Base-by-base conservation (phyloP, 2,888 invertebrate species). In the Agonum fuliginosum region DNA sequence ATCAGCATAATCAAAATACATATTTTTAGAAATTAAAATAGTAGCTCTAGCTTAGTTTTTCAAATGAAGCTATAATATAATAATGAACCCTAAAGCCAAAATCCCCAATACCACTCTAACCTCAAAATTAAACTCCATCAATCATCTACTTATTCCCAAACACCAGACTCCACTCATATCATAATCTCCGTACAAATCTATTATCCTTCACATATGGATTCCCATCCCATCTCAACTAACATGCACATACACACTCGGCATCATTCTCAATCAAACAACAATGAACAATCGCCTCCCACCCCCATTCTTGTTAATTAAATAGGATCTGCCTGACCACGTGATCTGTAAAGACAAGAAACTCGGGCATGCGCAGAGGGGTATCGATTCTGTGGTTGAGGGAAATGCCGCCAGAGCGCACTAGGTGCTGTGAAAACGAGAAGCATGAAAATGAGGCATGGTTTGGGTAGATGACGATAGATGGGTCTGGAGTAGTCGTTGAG, bases 291-390 rank as follows among this genome's bases (percentile, higher is more conserved):
- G 22, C 24, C 12, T 5, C 24, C 24, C 24, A 12, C 20, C 20
- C 54, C 4, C 22, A 24, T 3, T 24, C 10, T 54, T 12, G 10
- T 41, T 65, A 65, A 65, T 65, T 65, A 65, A 12, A 37, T 14
- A n/a, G 65, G 5, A 65, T 65, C 62, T 12, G 20, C n/a, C 19
- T 14, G n/a, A 37, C 41, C 67, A 67, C 67, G 67, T 67, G 67
- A 67, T 19, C 67, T 67, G 19, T 2, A 67, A 67, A 34, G 30
- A 67, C 20, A 67, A 65, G 48, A 48, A n/a, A 14, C 10, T n/a
- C n/a, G n/a, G n/a, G n/a, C n/a, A n/a, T n/a, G 54, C 12, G 24
- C 2, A 22, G 20, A 22, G 54, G 22, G 54, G 22, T 48, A 54
- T 54, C 54, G 54, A 54, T 54, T 54, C 24, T 1, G 12, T 24